Conservation (phyloP, 53 echinoderm and acorn worm genomes). For the Pentamera pediparva region DNA sequence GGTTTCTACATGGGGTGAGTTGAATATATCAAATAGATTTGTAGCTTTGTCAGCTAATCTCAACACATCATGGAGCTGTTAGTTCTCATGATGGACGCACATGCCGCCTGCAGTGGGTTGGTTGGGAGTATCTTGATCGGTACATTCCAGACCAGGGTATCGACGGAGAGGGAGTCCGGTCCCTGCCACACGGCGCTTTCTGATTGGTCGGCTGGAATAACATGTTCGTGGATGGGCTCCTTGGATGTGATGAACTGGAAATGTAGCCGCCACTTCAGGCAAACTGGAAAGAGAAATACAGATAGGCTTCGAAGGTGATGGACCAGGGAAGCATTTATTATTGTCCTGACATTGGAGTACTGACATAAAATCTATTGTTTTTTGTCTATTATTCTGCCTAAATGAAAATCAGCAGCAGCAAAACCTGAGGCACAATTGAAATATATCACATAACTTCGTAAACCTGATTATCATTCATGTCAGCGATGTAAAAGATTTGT, state of each 20-base stretch:
- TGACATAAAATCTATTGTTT: too few relatives aligned
- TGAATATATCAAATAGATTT: too few relatives aligned
- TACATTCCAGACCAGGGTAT: conserved; percentile 95
- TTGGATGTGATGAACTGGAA: conserved; percentile 96
- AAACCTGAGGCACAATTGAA: not conserved
- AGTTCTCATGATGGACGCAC: conserved; percentile 57
- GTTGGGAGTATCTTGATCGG: conserved; percentile 95
- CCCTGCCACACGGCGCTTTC: conserved; percentile 98
- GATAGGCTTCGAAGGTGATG: not conserved
- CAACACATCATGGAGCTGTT: conserved; percentile 27
- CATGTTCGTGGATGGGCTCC: conserved; percentile 90
- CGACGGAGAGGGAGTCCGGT: conserved; percentile 70
- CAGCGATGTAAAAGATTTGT: too few relatives aligned
- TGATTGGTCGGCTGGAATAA: conserved; percentile 95
- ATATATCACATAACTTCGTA: too few relatives aligned
- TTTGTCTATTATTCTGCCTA: too few relatives aligned
- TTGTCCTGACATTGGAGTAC: too few relatives aligned
- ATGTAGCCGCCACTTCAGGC: conserved; percentile 87
- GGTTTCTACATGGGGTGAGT: too few relatives aligned
- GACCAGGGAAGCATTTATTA: too few relatives aligned
- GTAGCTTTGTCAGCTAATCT: not conserved
- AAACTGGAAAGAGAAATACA: conserved; percentile 51
- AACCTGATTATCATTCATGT: too few relatives aligned
- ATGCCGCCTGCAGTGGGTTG: conserved; percentile 85
- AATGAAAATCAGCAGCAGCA: not conserved